Base-by-base conservation (phyloP, 1,140 invertebrate species). In the Caenorhabditis briggsae region DNA sequence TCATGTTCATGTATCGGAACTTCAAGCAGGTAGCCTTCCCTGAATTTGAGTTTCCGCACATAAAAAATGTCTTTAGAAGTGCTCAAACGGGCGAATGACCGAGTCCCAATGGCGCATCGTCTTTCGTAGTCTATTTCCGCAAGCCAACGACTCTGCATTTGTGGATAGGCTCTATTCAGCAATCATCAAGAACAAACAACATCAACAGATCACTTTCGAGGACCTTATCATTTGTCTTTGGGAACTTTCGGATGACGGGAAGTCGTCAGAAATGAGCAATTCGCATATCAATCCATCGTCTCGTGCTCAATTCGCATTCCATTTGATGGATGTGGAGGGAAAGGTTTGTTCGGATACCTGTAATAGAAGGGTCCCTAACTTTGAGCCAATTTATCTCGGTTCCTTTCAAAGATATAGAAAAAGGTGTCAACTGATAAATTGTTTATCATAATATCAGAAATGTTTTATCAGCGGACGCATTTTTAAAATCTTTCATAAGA, bases 1-100 rank as follows among this genome's bases (percentile, higher is more conserved):
- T 90, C 23, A 89, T 90, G 87, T 90, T 90, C 58, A 46, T 90
- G 48, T 90, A 90, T 82, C 82, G 90, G 25, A 90, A 90, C 53
- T 90, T 90, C 59, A 90, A 90, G 64, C 88, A 88, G 88, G 89
- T 90, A 53, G 16, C 33, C 33, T n/a, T n/a, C 33, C 33, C 33
- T 1, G 5, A 53, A 53, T 53, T 53, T 53, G 2, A 12, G 9
- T 12, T 12, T 53, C 1, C 23, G 18, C 53, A 83, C 2, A 48
- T 82, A 16, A 20, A 56, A n/a, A 86, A 43, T 14, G 33, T 18
- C 83, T 89, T 82, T 43, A 89, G 87, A 86, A 84, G 43, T 90
- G 74, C 48, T 82, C 87, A 8, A 90, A 90, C 64, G 89, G 89
- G 23, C 88, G 89, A 14, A 90, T 90, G 89, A 82, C 85, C 2